A percentile compares a stretch with the other conserved stretches of the same genome.
Conservation (phyloP, 2,797 vertebrate species). For the Oreortyx pictus region DNA sequence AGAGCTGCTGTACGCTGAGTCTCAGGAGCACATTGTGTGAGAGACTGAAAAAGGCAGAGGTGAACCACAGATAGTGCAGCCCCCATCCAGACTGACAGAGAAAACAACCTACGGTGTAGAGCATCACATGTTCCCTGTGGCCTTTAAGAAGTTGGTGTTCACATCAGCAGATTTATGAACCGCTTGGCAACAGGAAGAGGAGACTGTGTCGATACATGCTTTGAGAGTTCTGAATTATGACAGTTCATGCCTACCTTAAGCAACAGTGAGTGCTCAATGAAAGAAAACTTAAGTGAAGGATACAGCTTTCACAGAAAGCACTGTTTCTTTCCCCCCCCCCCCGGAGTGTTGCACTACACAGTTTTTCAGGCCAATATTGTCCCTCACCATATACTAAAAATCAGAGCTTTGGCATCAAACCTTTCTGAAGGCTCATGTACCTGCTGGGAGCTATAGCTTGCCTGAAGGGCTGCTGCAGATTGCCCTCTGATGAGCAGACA, state of each 20-base stretch:
- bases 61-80: not conserved
- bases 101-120: not conserved
- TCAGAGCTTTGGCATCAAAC: not conserved
- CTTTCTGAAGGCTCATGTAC: not conserved
- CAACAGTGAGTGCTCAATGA: not conserved
- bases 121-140: fast-evolving
- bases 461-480: not conserved
- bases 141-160: fast-evolving
- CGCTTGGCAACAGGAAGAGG: not conserved
- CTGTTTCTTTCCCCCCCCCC: not conserved
- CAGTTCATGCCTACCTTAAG: not conserved
- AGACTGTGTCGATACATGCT: not conserved
- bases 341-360: not conserved
- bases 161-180: not conserved
- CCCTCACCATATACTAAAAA: not conserved
- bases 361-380: not conserved
- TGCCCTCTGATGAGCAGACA: not conserved
- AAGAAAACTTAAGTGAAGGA: not conserved
- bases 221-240: not conserved
- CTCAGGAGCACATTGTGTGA: not conserved
- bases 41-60: not conserved
- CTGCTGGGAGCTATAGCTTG: not conserved
- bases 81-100: not conserved
- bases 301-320: not conserved
- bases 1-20: not conserved